These are phyloP conservation scores for Drosophila formosana DNA, from an alignment of 2,888 invertebrate genomes.

Conservation along the genomic window DNA sequence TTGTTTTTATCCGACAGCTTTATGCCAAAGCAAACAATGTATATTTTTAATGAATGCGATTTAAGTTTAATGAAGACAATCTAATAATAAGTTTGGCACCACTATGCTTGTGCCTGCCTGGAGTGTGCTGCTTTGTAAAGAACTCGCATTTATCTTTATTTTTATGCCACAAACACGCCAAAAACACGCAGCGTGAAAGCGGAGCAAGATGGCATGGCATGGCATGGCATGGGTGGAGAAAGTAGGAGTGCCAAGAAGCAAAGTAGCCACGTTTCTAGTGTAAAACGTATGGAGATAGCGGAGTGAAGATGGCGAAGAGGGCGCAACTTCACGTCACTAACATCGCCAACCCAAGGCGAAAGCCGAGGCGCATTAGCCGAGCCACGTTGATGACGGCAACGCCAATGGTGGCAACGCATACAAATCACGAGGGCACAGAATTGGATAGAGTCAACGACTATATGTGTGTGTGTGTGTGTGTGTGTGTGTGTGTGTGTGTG, in stretches of 20 bases:
- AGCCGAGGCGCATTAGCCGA: slow-evolving; percentile 52
- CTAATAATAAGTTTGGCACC: slow-evolving; percentile 13
- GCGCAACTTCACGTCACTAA: slow-evolving; percentile 22
- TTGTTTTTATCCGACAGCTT: background rate
- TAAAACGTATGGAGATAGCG: slow-evolving; percentile 40
- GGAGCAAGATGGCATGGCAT: slow-evolving; percentile 5
- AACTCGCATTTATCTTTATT: slow-evolving; percentile 83
- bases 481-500: slow-evolving; percentile 2
- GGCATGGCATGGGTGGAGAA: slow-evolving; percentile 14
- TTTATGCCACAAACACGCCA: slow-evolving; percentile 72
- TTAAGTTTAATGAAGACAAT: background rate
- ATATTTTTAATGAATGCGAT: slow-evolving; percentile 4
- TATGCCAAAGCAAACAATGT: background rate
- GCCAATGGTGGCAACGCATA: slow-evolving; percentile 63
- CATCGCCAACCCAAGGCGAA: slow-evolving; percentile 30
- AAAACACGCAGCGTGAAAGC: slow-evolving; percentile 39
- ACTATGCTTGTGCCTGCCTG: slow-evolving; percentile 30
- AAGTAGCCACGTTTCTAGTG: slow-evolving; percentile 60
- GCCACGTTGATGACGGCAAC: slow-evolving; percentile 62
- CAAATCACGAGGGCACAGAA: slow-evolving; percentile 62
- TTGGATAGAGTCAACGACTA: slow-evolving; percentile 12
- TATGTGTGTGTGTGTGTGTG: slow-evolving; percentile 1
- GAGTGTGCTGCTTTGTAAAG: slow-evolving; percentile 63
- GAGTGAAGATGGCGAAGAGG: background rate
- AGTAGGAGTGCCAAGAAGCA: slow-evolving; percentile 14